Conservation (phyloP, 2,888 invertebrate species). For the Pteria penguin region DNA sequence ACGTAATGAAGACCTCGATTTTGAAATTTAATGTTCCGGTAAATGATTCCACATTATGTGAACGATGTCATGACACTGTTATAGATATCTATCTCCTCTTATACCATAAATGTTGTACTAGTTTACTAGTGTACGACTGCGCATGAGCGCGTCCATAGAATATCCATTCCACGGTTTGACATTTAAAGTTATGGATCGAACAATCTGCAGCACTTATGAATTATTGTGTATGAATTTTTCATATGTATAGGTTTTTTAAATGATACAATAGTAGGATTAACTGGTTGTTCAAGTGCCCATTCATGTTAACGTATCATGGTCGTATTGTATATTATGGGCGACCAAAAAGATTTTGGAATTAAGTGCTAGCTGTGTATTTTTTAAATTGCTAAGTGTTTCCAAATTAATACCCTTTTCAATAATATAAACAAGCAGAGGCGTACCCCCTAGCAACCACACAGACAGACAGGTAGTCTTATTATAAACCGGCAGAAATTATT, state of each 20-base stretch:
- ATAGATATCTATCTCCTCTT: neutral
- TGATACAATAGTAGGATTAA: neutral
- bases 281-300: neutral
- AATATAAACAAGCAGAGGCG: too few relatives aligned
- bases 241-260: neutral
- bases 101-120: neutral
- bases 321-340: too few relatives aligned
- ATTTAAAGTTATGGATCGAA: neutral
- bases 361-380: too few relatives aligned
- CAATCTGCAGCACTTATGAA: neutral
- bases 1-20: neutral
- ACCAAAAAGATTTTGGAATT: too few relatives aligned
- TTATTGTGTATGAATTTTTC: neutral
- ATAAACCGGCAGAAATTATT: too few relatives aligned
- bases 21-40: neutral
- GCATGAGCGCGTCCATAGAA: neutral
- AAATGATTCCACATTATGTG: neutral
- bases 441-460: too few relatives aligned
- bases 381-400: too few relatives aligned
- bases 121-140: too few relatives aligned
- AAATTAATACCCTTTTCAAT: too few relatives aligned
- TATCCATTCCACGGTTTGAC: neutral
- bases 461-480: too few relatives aligned
- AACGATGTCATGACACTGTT: neutral
- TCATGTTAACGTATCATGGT: neutral